Evolutionary conservation across 2,888 invertebrate species (phyloP).

Genomic region (Opisthograptis luteolata): DNA sequence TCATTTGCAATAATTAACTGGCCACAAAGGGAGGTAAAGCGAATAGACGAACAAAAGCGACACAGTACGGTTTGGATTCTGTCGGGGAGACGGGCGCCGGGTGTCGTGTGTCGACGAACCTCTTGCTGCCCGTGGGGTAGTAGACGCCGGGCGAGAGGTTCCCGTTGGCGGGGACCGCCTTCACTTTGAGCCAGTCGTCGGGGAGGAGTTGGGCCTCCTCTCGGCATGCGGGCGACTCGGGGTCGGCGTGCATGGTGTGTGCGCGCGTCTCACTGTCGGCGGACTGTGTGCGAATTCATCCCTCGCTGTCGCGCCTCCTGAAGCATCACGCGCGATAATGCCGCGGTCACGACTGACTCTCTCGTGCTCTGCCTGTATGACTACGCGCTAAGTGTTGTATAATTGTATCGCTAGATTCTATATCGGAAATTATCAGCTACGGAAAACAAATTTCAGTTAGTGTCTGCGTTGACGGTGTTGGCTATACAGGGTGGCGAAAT

Average conservation of each 20-base stretch:
- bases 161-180: slow-evolving; percentile 70
- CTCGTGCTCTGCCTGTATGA: slow-evolving; percentile 62
- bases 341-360: slow-evolving; percentile 78
- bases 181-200: slow-evolving; percentile 80
- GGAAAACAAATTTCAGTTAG: slow-evolving; percentile 77
- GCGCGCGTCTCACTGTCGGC: slow-evolving; percentile 62
- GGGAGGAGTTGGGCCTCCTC: slow-evolving; percentile 79
- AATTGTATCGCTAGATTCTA: slow-evolving; percentile 80
- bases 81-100: slow-evolving; percentile 69
- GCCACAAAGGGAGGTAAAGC: slow-evolving; percentile 44
- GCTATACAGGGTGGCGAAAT: slow-evolving; percentile 58
- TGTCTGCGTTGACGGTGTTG: slow-evolving; percentile 62
- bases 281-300: slow-evolving; percentile 69
- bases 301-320: slow-evolving; percentile 71
- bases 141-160: slow-evolving; percentile 80
- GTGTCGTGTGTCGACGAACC: slow-evolving; percentile 71
- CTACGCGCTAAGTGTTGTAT: slow-evolving; percentile 78
- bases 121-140: slow-evolving; percentile 79
- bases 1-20: slow-evolving; percentile 46
- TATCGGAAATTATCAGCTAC: slow-evolving; percentile 80
- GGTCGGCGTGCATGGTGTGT: slow-evolving; percentile 77
- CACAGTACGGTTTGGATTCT: slow-evolving; percentile 69
- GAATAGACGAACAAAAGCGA: slow-evolving; percentile 68
- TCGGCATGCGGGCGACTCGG: slow-evolving; percentile 77
- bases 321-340: slow-evolving; percentile 82